A percentile compares a stretch with the other conserved stretches of the same genome.
These are phyloP conservation scores for Steinernema feltiae DNA, from an alignment of 1,140 invertebrate genomes.

Conservation along the genomic window DNA sequence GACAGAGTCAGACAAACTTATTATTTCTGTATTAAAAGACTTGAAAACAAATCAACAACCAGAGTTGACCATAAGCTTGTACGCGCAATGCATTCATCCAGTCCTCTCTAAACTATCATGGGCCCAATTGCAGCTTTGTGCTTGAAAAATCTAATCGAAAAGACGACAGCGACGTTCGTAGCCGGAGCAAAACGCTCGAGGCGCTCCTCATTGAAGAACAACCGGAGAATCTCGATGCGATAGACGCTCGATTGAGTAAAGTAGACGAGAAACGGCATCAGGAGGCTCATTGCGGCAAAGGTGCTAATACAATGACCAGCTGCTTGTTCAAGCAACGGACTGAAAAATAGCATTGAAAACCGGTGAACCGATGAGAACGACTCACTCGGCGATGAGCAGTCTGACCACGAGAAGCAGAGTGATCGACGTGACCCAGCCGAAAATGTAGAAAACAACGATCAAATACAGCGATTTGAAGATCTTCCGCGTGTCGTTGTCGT, in stretches of 20 bases:
- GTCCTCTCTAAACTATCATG: no score
- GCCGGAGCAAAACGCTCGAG: no score
- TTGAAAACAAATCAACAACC: no score
- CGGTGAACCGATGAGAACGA: no score
- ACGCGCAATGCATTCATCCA: no score
- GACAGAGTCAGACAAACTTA: no score
- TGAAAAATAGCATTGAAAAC: background rate
- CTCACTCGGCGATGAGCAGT: background rate
- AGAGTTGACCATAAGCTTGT: no score
- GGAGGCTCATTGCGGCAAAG: background rate
- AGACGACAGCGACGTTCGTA: no score
- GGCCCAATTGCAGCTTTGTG: no score
- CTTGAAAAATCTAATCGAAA: no score
- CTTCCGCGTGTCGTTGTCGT: background rate
- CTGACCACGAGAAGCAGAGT: background rate
- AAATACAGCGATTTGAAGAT: background rate
- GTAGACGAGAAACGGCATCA: background rate
- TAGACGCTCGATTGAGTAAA: background rate
- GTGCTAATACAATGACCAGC: background rate
- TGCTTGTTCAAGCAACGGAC: background rate
- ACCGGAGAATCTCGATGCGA: background rate
- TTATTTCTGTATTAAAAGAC: no score
- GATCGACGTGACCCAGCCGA: background rate
- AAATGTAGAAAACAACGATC: background rate
- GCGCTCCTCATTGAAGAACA: no score